Evolutionary conservation across 2,888 invertebrate genomes (phyloP).

Genomic region (Cosmorhoe ocellata): DNA sequence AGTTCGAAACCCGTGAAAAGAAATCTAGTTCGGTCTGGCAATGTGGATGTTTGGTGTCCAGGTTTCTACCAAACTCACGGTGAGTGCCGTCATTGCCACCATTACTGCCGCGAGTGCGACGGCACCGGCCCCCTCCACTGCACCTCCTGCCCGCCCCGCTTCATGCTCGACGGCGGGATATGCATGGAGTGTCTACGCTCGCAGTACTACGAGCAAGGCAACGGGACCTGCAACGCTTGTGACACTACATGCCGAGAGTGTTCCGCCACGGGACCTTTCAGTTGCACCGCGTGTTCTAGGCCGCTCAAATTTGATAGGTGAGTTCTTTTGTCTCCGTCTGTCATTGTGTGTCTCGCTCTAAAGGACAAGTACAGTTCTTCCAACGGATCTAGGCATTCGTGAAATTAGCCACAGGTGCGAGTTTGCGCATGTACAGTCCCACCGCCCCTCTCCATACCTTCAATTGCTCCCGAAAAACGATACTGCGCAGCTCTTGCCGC

Average conservation of each 20-base stretch:
- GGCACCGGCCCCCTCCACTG: conserved; percentile 90
- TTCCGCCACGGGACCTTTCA: conserved; percentile 85
- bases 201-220: conserved; percentile 87
- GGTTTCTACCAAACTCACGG: conserved; percentile 91
- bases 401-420: too few species aligned
- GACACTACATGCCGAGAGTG: conserved; percentile 81
- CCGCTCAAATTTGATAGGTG: conserved; percentile 34
- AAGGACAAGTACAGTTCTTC: too few species aligned
- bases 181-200: conserved; percentile 90
- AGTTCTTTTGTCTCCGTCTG: not conserved
- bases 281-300: conserved; percentile 83
- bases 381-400: too few species aligned
- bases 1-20: too few species aligned
- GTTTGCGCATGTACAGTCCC: too few species aligned
- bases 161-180: conserved; percentile 87
- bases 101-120: conserved; percentile 93
- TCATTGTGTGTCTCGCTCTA: too few species aligned
- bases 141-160: conserved; percentile 87
- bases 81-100: conserved; percentile 94
- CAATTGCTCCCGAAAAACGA: too few species aligned
- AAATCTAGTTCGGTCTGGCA: too few species aligned
- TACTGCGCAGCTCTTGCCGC: too few species aligned
- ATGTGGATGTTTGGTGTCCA: conserved; percentile 27
- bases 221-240: conserved; percentile 82
- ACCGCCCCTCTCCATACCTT: too few species aligned